A percentile compares a stretch with the other conserved stretches of the same genome.
phyloP scores from a whole-genome alignment of 2,888 invertebrate species.

The Philonicus albiceps region DNA sequence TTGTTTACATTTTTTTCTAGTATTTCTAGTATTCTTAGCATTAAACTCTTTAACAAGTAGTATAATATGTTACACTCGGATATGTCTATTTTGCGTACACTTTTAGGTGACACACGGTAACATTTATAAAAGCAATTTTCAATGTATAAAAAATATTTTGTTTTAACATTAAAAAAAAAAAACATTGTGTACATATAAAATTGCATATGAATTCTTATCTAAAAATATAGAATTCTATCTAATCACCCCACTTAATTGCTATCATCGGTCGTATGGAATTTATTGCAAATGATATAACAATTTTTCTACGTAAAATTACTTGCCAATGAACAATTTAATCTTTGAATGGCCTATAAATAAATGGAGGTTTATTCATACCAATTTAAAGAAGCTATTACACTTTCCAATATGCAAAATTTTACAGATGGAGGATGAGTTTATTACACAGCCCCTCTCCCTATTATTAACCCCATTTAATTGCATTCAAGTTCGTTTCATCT shows the following conservation, averaged over 20 bases:
- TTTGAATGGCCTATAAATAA: background rate
- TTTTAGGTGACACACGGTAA: too few relatives aligned
- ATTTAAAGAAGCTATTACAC: background rate
- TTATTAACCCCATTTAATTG: constrained; percentile 37
- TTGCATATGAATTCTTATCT: background rate
- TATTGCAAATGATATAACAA: background rate
- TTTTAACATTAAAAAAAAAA: too few relatives aligned
- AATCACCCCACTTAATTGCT: background rate
- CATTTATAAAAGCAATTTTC: too few relatives aligned
- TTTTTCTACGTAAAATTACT: background rate
- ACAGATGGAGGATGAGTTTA: constrained; percentile 19
- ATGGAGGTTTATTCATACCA: background rate
- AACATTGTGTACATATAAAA: too few relatives aligned
- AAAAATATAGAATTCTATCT: background rate
- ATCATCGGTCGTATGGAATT: background rate
- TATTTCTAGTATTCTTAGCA: too few relatives aligned
- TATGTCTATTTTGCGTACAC: too few relatives aligned
- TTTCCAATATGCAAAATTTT: background rate
- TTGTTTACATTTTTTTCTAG: too few relatives aligned
- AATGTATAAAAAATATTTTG: too few relatives aligned
- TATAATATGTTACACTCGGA: too few relatives aligned
- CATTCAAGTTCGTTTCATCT: constrained; percentile 36
- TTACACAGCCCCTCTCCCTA: background rate
- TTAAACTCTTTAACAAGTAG: too few relatives aligned
- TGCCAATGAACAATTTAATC: background rate